phyloP scores from a whole-genome alignment of 2,113 vertebrate genomes.

The Leptobrachium ailaonicum region DNA sequence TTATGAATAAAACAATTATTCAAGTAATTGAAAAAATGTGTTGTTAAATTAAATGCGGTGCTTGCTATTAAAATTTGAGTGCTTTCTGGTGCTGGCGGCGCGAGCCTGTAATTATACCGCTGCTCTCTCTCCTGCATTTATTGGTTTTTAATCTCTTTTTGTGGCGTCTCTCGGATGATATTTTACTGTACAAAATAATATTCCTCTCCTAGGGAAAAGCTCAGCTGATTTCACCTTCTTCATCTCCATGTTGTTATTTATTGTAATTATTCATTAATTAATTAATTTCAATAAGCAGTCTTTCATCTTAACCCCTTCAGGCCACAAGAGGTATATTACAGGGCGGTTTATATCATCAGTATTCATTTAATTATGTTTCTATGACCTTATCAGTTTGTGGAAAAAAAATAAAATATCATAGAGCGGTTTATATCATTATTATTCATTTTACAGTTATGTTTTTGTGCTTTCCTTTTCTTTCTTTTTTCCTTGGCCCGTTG shows the following conservation, averaged over 20 bases:
- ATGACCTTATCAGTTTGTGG: too few species aligned
- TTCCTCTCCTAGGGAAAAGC: constrained; percentile 43
- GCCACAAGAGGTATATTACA: not conserved
- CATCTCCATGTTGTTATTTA: constrained; percentile 11
- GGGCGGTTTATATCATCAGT: too few species aligned
- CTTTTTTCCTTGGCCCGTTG: too few species aligned
- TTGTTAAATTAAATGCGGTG: constrained; percentile 84
- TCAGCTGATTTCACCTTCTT: constrained; percentile 36
- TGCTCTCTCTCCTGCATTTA: constrained; percentile 76
- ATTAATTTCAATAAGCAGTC: not conserved
- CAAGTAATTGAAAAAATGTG: constrained; percentile 86
- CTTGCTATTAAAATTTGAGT: constrained; percentile 85
- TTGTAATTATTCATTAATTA: not conserved
- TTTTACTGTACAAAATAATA: constrained; percentile 60
- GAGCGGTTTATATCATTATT: too few species aligned
- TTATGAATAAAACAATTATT: constrained; percentile 86
- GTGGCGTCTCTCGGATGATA: constrained; percentile 63
- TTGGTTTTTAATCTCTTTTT: constrained; percentile 80
- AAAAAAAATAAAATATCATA: too few species aligned
- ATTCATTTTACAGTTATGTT: too few species aligned
- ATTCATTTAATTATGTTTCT: too few species aligned
- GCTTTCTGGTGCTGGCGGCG: constrained; percentile 74
- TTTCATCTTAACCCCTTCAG: constrained; percentile 1
- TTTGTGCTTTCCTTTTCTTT: too few species aligned
- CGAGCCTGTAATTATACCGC: constrained; percentile 74